These are phyloP conservation scores for Ectemnius cavifrons DNA, from an alignment of 2,888 invertebrate genomes.

Conservation along the genomic window DNA sequence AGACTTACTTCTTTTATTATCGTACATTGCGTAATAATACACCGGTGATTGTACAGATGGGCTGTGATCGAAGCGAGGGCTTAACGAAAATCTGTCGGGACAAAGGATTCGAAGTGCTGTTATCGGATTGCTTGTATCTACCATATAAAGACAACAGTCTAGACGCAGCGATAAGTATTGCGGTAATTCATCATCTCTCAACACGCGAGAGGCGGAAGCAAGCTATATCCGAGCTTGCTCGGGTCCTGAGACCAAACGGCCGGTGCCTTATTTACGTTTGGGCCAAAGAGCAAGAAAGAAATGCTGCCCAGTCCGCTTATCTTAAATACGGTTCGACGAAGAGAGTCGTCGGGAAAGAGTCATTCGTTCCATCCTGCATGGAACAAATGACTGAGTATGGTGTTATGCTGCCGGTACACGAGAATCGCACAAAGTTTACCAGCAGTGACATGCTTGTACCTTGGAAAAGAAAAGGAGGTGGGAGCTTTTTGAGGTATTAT, in stretches of 20 bases:
- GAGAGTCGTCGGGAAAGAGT: slow-evolving; percentile 75
- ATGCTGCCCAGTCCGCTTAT: slow-evolving; percentile 84
- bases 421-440: slow-evolving; percentile 93
- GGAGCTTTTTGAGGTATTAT: slow-evolving; percentile 89
- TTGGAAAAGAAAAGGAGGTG: slow-evolving; percentile 87
- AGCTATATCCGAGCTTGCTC: slow-evolving; percentile 87
- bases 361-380: slow-evolving; percentile 19
- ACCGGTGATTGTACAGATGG: slow-evolving; percentile 81
- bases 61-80: slow-evolving; percentile 88
- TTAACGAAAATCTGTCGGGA: slow-evolving; percentile 83
- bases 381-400: slow-evolving; percentile 59
- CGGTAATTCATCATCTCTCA: slow-evolving; percentile 97
- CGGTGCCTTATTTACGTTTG: slow-evolving; percentile 95
- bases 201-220: slow-evolving; percentile 86
- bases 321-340: slow-evolving; percentile 80
- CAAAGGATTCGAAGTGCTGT: slow-evolving; percentile 84
- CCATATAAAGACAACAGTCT: slow-evolving; percentile 84
- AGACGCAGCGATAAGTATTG: slow-evolving; percentile 94
- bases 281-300: slow-evolving; percentile 92
- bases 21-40: neutral
- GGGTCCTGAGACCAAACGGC: slow-evolving; percentile 87
- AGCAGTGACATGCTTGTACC: slow-evolving; percentile 96
- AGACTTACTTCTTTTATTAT: neutral
- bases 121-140: slow-evolving; percentile 87
- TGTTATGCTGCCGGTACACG: slow-evolving; percentile 87